These are phyloP conservation scores for Idaea straminata DNA, from an alignment of 2,888 invertebrate genomes.

Conservation along the genomic window DNA sequence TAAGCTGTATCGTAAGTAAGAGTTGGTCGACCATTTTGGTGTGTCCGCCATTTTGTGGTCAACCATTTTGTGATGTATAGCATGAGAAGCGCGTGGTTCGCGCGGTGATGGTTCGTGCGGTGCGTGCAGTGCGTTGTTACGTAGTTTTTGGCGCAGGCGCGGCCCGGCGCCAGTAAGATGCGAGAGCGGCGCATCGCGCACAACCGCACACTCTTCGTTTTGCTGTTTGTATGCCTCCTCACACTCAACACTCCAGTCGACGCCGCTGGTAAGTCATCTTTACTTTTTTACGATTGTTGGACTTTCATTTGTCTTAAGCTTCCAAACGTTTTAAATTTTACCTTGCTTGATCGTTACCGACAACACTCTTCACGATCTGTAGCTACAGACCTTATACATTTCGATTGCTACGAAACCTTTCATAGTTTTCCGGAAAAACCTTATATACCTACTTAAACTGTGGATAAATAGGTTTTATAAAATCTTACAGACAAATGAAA, in stretches of 20 bases:
- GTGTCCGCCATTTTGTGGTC: conserved; percentile 17
- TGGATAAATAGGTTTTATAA: conserved; percentile 2
- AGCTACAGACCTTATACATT: too few relatives aligned
- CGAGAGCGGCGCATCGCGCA: conserved; percentile 73
- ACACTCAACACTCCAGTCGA: conserved; percentile 69
- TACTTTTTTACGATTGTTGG: conserved; percentile 24
- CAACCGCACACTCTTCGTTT: conserved; percentile 71
- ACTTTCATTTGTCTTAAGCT: conserved; percentile 43
- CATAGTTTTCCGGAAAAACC: not conserved
- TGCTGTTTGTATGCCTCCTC: conserved; percentile 71
- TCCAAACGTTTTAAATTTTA: conserved; percentile 13
- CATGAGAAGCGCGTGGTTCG: conserved; percentile 50
- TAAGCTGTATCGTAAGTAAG: conserved; percentile 69
- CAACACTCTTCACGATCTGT: too few relatives aligned
- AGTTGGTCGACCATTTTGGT: conserved; percentile 31
- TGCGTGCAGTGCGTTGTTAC: conserved; percentile 62
- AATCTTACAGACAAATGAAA: conserved; percentile 31
- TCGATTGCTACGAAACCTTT: not conserved
- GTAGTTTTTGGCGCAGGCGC: conserved; percentile 74
- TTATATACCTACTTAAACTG: not conserved
- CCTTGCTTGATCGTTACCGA: too few relatives aligned
- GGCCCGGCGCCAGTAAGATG: conserved; percentile 78
- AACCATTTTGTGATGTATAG: conserved; percentile 20
- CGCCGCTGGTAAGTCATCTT: conserved; percentile 65
- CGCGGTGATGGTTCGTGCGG: conserved; percentile 62